Conservation (phyloP, 2,797 vertebrate genomes). For the Oreonectes daqikongensis region DNA sequence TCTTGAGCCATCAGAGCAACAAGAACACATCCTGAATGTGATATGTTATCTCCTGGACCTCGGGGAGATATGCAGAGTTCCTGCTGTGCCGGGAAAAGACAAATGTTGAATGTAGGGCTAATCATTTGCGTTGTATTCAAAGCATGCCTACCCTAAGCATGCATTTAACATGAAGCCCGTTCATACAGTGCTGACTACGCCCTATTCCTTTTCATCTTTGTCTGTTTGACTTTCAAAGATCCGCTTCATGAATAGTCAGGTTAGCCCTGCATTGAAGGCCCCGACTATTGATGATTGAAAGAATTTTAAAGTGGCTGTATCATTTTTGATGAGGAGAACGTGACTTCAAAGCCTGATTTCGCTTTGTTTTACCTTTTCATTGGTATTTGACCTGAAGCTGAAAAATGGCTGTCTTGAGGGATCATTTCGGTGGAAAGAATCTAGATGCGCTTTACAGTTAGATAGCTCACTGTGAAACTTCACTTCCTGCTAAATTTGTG, state of each 20-base stretch:
- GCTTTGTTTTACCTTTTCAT: slow-evolving; percentile 30
- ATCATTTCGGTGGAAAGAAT: slow-evolving; percentile 20
- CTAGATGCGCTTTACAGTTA: slow-evolving; percentile 2
- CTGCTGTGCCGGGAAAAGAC: slow-evolving; percentile 36
- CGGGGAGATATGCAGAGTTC: slow-evolving; percentile 39
- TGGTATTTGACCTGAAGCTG: slow-evolving; percentile 36
- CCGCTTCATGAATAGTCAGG: slow-evolving; percentile 36
- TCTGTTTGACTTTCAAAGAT: slow-evolving; percentile 44
- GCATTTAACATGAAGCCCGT: slow-evolving; percentile 42
- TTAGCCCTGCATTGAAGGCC: slow-evolving; percentile 28
- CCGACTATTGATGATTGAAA: slow-evolving; percentile 16
- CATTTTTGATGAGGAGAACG: slow-evolving; percentile 32
- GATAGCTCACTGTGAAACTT: slow-evolving; percentile 18
- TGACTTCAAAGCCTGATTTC: slow-evolving; percentile 15
- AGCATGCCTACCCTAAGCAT: slow-evolving; percentile 27
- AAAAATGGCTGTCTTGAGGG: slow-evolving; percentile 31
- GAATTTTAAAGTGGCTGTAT: slow-evolving; percentile 48
- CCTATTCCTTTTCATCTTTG: slow-evolving; percentile 15
- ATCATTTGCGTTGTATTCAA: slow-evolving; percentile 15
- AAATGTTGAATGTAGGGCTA: slow-evolving; percentile 43
- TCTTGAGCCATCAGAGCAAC: slow-evolving; percentile 55
- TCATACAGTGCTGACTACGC: slow-evolving; percentile 11
- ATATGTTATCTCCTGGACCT: slow-evolving; percentile 55
- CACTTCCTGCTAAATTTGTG: slow-evolving; percentile 35
- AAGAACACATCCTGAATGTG: slow-evolving; percentile 57